These are phyloP conservation scores for Heliconius himera DNA, from an alignment of 1,140 invertebrate genomes.

Conservation along the genomic window DNA sequence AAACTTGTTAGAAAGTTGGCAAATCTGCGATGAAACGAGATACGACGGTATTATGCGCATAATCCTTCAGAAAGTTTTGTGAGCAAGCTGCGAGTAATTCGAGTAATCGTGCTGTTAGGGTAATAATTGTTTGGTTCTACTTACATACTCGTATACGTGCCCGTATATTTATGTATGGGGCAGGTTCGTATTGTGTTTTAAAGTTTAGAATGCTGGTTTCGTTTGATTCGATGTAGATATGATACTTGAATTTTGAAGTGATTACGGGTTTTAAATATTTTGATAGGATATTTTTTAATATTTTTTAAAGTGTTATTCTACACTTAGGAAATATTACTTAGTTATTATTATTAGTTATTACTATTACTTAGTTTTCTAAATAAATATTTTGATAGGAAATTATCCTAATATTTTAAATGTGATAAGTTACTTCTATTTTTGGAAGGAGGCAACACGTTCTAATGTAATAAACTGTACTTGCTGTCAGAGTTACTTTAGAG, in stretches of 20 bases:
- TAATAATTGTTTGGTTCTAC: conserved; percentile 8
- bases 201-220: neutral
- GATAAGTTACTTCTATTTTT: too few relatives aligned
- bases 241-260: neutral
- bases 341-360: too few relatives aligned
- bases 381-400: neutral
- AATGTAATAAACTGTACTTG: too few relatives aligned
- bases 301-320: too few relatives aligned
- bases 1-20: conserved; percentile 29
- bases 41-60: conserved; percentile 30
- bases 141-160: neutral
- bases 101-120: conserved; percentile 23
- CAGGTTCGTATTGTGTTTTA: neutral
- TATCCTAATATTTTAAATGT: too few relatives aligned
- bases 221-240: neutral
- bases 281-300: too few relatives aligned
- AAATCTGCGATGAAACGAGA: conserved; percentile 30
- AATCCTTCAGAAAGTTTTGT: conserved; percentile 28
- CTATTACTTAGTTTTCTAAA: too few relatives aligned
- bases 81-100: conserved; percentile 17
- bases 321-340: too few relatives aligned
- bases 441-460: too few relatives aligned
- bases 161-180: neutral
- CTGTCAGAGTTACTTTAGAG: too few relatives aligned
- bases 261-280: neutral